Evolutionary conservation across 2,888 invertebrate species (phyloP), one percentile per base, ranked within the genome.

Genomic region (Leptinotarsa haldemani): DNA sequence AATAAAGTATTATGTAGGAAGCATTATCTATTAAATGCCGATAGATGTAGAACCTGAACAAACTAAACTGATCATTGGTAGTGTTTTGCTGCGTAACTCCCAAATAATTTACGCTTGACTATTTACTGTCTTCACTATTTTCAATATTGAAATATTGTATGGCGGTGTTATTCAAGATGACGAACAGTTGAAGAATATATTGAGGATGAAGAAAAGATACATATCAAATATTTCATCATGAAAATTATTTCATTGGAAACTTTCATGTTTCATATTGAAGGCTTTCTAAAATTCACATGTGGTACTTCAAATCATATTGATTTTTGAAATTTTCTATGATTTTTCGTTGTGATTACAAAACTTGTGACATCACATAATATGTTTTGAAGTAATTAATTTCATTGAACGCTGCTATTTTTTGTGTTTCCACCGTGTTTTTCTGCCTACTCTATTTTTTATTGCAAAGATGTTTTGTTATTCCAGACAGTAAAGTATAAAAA

Each of bases 1-100:
- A 61, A 16, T 61, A 30, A 61, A 61, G 61, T 61, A 61, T 61
- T 61, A 61, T 40, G 40, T 61, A 61, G 56, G 20, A 56, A 56
- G 61, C 40, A 61, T 61, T 61, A 61, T 9, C 61, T 30, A 61
- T 61, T 61, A 61, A n/a, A 61, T 61, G 61, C 61, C 4, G 30
- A 61, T 61, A 61, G n/a, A 61, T 61, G 61, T 61, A 61, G 25
- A 40, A n/a, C 61, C 30, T 61, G 40, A 30, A 61, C 61, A 40
- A 61, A 40, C 40, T 61, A 40, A 30, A 61, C 40, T 40, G 61
- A 61, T 61, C 61, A 30, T n/a, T 61, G 61, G 30, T 61, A 30
- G 56, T 56, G 56, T 56, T 56, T 22, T 22, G 25, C 40, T 61
- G 61, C 40, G 1, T 61, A n/a, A 61, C 30, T 40, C n/a, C 9